phyloP scores from a whole-genome alignment of 2,113 vertebrate species.

The Cynopterus brachyotis region DNA sequence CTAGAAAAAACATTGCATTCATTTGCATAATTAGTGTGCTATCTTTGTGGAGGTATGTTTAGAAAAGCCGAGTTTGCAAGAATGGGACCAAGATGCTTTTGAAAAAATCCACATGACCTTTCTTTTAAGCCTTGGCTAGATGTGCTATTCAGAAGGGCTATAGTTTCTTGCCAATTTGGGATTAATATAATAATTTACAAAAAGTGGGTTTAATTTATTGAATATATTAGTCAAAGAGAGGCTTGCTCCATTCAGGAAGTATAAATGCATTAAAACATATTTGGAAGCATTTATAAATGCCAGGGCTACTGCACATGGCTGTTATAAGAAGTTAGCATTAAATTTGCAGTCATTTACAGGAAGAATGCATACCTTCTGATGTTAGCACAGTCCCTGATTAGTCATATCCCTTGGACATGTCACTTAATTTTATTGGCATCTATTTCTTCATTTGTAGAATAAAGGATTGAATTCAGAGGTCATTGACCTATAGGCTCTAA shows the following conservation, averaged over 20 bases:
- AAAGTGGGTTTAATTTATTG: conserved; percentile 37
- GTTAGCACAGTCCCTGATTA: not conserved
- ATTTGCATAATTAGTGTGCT: conserved; percentile 73
- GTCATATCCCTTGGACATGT: not conserved
- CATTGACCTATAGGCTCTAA: not conserved
- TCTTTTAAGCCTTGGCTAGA: not conserved
- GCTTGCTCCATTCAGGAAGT: not conserved
- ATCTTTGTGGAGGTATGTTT: conserved; percentile 67
- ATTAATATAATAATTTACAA: conserved; percentile 48
- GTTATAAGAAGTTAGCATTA: not conserved
- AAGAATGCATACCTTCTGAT: not conserved
- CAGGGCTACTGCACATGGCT: not conserved
- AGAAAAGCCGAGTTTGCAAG: conserved; percentile 62
- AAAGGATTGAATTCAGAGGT: not conserved
- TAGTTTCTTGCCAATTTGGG: not conserved
- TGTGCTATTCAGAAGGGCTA: not conserved
- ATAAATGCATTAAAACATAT: conserved; percentile 25
- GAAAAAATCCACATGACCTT: conserved; percentile 29
- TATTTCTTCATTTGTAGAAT: not conserved
- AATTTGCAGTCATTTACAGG: not conserved
- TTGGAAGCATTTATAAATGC: conserved; percentile 8
- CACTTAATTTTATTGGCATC: conserved; percentile 6
- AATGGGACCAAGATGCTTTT: conserved; percentile 54
- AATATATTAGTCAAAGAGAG: not conserved
- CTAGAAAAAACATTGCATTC: conserved; percentile 72